Evolutionary conservation across 64 coral and sea anemone genomes (phyloP).

Genomic region (Actinia equina): DNA sequence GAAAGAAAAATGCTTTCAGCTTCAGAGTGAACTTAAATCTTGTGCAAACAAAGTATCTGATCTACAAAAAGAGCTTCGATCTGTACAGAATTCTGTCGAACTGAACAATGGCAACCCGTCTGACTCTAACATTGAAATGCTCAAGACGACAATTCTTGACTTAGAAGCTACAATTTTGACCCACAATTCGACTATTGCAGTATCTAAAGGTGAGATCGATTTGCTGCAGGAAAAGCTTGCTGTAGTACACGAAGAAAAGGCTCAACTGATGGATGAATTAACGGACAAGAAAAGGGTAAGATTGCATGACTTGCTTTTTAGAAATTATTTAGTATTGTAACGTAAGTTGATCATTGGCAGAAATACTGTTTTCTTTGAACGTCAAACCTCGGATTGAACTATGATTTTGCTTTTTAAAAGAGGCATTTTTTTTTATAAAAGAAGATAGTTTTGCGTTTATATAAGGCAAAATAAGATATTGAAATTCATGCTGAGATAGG

Average conservation of each 20-base stretch:
- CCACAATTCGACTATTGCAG: slow-evolving; percentile 21
- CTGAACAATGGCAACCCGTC: background rate
- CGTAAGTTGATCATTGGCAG: too few species aligned
- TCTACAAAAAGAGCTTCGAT: background rate
- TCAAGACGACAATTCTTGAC: slow-evolving; percentile 20
- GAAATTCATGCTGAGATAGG: too few species aligned
- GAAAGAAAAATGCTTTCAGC: background rate
- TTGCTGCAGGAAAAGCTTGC: slow-evolving; percentile 53
- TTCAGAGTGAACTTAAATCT: background rate
- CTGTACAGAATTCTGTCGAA: background rate
- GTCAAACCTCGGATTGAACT: too few species aligned
- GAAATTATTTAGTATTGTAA: too few species aligned
- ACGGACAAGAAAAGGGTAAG: slow-evolving; percentile 35
- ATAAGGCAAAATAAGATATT: too few species aligned
- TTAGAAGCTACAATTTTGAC: slow-evolving; percentile 28
- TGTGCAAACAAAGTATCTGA: background rate
- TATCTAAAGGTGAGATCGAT: slow-evolving; percentile 37
- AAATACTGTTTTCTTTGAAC: too few species aligned
- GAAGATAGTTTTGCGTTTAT: too few species aligned
- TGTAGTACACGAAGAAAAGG: slow-evolving; percentile 45
- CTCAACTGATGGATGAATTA: slow-evolving; percentile 52
- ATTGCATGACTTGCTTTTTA: background rate
- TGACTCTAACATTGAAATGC: background rate
- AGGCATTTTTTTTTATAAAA: too few species aligned
- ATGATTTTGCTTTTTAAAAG: too few species aligned